These are phyloP conservation scores for Aphodius granarius DNA, from an alignment of 2,888 invertebrate species.

Conservation along the genomic window DNA sequence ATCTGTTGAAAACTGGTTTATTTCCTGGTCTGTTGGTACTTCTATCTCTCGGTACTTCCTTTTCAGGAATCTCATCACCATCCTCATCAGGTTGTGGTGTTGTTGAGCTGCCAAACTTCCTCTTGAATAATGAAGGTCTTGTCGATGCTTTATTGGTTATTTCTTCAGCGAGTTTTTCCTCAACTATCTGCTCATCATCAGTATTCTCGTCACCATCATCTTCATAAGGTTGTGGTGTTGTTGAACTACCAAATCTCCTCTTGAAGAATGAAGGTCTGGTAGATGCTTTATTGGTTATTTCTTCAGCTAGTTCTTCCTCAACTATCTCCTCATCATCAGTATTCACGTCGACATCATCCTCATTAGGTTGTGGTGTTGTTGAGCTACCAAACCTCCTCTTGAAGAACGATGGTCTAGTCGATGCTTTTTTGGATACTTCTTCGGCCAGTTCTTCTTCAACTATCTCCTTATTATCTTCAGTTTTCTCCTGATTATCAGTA, in stretches of 20 bases:
- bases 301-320: neutral
- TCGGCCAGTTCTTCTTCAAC: neutral
- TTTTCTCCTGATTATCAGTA: neutral
- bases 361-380: neutral
- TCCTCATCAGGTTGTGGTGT: neutral
- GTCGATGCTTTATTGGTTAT: conserved; percentile 3
- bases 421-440: neutral
- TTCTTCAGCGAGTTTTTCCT: neutral
- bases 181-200: neutral
- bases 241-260: conserved; percentile 1
- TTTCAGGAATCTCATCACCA: neutral
- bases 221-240: neutral
- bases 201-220: neutral
- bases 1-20: neutral
- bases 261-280: conserved; percentile 12
- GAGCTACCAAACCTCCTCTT: conserved; percentile 9
- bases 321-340: neutral
- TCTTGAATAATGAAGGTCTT: conserved; percentile 11
- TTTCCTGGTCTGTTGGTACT: neutral
- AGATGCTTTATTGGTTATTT: neutral
- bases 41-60: neutral
- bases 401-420: conserved; percentile 9
- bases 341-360: neutral
- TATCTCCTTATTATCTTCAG: neutral
- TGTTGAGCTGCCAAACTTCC: neutral